Base-by-base conservation (phyloP, 1,140 invertebrate species). In the Macrobrachium nipponense region DNA sequence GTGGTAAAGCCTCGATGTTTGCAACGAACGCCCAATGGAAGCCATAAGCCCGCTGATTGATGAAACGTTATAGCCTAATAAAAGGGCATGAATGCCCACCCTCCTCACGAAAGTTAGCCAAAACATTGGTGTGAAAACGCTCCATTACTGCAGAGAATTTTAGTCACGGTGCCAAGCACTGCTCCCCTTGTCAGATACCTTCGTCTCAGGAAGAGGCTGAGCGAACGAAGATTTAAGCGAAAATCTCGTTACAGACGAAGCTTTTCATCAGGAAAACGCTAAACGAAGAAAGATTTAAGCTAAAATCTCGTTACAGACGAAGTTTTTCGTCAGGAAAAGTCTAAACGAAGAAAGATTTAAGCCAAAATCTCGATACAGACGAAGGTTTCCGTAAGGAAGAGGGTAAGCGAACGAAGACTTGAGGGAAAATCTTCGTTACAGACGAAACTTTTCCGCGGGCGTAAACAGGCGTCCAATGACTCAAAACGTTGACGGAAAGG, bases 31-130 rank as follows among this genome's bases (percentile, higher is more conserved):
- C 44, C 79, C 83, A 85, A 36, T 85, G 84, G 51, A 80, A 70
- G 66, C 84, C 60, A 80, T 86, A 80, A 86, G 80, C 44, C 60
- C 77, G 84, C 27, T 86, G 84, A 86, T 44, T 80, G 84, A 86
- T 80, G 84, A 80, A 86, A 86, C 84, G 84, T 78, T 86, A 86
- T 86, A 86, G 84, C 78, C 84, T 86, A 86, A 86, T 86, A 86
- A 86, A 86, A 86, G 64, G 68, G 84, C 60, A 86, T 86, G 72
- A 85, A 86, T 86, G 84, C 70, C 27, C 51, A 43, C 77, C 27
- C 66, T 86, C 77, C 68, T 64, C 60, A 36, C 70, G 77, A 86
- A 78, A 86, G 84, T 23, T 36, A 18, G 66, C 59, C 66, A 44
- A 86, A 86, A 86, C 84, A 86, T 86, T 86, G 77, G 80, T 80